Evolutionary conservation across 23 tunicate species (phyloP).

Genomic region (Ascidia mentula): DNA sequence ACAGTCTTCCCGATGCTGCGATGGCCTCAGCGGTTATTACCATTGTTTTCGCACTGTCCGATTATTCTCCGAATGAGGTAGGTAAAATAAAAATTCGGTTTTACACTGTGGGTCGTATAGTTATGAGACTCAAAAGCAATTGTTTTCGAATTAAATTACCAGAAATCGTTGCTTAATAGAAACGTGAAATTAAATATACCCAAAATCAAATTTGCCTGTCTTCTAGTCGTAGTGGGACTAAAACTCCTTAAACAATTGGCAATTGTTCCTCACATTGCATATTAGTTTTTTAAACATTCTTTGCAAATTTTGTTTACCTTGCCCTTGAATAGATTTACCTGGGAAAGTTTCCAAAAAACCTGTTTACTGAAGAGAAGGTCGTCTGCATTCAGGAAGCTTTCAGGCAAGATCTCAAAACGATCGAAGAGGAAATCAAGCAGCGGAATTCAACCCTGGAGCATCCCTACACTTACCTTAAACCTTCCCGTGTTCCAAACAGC

Average conservation of each 20-base stretch:
- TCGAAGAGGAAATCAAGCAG: neutral
- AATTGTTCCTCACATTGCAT: no score
- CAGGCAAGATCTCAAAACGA: neutral
- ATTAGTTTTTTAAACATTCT: no score
- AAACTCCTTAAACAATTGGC: no score
- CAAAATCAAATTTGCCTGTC: no score
- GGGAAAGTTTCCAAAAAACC: neutral
- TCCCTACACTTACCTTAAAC: neutral
- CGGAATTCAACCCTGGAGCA: neutral
- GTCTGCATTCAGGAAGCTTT: neutral
- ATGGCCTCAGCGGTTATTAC: constrained; percentile 44
- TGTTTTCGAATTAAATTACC: no score
- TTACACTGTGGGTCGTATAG: no score
- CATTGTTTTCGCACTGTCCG: constrained; percentile 24
- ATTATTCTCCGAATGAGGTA: constrained; percentile 67
- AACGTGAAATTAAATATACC: no score
- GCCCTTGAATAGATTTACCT: neutral
- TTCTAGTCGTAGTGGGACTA: no score
- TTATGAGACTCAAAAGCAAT: no score
- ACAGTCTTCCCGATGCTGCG: constrained; percentile 50
- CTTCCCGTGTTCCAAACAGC: neutral
- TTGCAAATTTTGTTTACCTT: neutral
- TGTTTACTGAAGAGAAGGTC: neutral
- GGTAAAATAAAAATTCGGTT: neutral
- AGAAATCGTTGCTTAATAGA: no score